A percentile compares a stretch with the other conserved stretches of the same genome.
These are phyloP conservation scores for Propithecus deckenii DNA, from an alignment of 2,797 vertebrate genomes.

Conservation along the genomic window DNA sequence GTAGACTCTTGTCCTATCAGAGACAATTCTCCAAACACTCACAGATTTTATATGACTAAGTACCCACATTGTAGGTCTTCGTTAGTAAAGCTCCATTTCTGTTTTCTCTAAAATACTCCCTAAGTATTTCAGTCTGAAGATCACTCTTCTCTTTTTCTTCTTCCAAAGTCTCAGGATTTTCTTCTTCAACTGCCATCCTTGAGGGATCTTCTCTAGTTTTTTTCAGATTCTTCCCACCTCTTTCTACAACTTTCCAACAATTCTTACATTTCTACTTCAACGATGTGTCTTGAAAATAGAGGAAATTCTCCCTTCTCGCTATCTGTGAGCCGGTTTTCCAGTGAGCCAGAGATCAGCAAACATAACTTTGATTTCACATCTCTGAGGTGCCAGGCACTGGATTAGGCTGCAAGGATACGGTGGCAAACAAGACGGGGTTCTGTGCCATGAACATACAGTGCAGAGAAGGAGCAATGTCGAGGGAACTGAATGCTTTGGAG, in stretches of 20 bases:
- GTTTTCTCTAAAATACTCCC: neutral
- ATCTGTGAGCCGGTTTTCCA: neutral
- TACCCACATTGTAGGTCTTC: neutral
- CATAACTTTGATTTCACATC: neutral
- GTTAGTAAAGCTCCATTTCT: neutral
- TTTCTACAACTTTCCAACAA: neutral
- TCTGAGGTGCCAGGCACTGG: neutral
- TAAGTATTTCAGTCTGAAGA: neutral
- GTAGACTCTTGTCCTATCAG: neutral
- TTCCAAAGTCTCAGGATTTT: neutral
- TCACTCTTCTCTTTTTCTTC: neutral
- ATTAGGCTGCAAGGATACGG: neutral
- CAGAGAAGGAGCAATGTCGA: neutral
- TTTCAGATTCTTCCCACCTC: neutral
- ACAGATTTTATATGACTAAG: neutral
- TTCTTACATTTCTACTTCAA: neutral
- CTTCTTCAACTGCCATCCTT: neutral
- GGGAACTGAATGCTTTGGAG: neutral
- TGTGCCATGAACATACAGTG: neutral
- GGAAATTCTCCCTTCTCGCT: neutral
- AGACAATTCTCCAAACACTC: neutral
- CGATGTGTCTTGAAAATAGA: neutral
- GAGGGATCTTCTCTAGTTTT: neutral
- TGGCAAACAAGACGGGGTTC: neutral
- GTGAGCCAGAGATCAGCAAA: neutral